phyloP scores from a whole-genome alignment of 2,113 vertebrate genomes.

The Sylvietta virens region DNA sequence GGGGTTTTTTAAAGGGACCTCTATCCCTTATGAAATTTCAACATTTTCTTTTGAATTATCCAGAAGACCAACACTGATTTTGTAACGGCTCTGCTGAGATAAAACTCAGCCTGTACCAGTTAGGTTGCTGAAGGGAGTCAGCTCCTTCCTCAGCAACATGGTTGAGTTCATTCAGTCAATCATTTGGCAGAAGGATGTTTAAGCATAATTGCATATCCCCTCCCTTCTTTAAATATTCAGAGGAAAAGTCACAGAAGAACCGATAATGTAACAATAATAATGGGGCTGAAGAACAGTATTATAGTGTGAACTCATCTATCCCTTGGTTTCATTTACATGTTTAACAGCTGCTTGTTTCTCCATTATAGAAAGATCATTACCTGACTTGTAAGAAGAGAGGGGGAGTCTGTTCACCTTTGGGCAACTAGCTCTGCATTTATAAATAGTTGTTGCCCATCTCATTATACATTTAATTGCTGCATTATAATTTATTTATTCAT shows the following conservation, averaged over 20 bases:
- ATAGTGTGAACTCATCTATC: background rate
- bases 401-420: constrained; percentile 51
- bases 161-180: background rate
- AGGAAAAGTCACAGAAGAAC: constrained; percentile 7
- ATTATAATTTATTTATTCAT: constrained; percentile 59
- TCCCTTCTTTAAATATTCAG: constrained; percentile 43
- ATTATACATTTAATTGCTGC: constrained; percentile 44
- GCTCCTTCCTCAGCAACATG: background rate
- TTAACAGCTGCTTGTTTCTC: constrained; percentile 43
- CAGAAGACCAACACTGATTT: background rate
- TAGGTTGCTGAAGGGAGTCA: background rate
- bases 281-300: background rate
- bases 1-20: background rate
- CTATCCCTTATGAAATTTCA: background rate
- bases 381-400: constrained; percentile 38
- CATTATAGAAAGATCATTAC: background rate
- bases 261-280: background rate
- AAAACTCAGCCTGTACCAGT: background rate
- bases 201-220: background rate
- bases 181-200: background rate
- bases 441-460: constrained; percentile 46
- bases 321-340: constrained; percentile 51
- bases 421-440: constrained; percentile 62
- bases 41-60: background rate
- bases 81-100: background rate